These are phyloP conservation scores for Strigamia maritima DNA, from an alignment of 2,888 invertebrate species.

Conservation along the genomic window DNA sequence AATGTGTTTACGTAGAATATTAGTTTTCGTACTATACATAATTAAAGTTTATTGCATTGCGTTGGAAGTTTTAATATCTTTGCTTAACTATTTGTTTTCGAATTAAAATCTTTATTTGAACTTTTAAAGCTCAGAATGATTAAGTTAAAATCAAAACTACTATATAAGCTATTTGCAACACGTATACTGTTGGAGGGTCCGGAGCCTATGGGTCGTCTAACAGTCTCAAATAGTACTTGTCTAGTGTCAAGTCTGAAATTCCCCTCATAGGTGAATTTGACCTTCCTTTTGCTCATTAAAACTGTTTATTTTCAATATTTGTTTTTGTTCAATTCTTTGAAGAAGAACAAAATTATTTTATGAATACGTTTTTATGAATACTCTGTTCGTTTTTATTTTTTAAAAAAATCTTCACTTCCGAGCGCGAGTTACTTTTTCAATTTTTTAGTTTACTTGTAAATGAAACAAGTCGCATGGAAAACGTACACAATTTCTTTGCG, in stretches of 20 bases:
- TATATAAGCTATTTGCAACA: not conserved
- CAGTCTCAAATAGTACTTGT: constrained; percentile 35
- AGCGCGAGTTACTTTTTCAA: not conserved
- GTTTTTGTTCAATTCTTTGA: too few relatives aligned
- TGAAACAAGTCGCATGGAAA: not conserved
- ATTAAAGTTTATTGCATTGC: too few relatives aligned
- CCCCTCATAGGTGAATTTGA: constrained; percentile 39
- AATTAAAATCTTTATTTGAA: not conserved
- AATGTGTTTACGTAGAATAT: too few relatives aligned
- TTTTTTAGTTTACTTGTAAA: not conserved
- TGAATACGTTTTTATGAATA: too few relatives aligned
- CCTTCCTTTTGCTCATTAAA: constrained; percentile 24
- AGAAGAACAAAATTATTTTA: too few relatives aligned
- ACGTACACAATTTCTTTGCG: too few relatives aligned
- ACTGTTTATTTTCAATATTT: too few relatives aligned
- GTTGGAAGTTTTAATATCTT: too few relatives aligned
- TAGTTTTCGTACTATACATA: too few relatives aligned
- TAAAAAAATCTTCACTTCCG: too few relatives aligned
- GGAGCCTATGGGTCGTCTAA: constrained; percentile 37
- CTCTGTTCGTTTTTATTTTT: too few relatives aligned
- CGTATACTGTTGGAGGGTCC: constrained; percentile 24
- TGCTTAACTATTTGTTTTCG: too few relatives aligned
- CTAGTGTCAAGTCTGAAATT: constrained; percentile 36
- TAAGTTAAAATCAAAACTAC: not conserved
- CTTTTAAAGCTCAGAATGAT: not conserved